phyloP scores from a whole-genome alignment of 2,888 invertebrate genomes.

The Hirtodrosophila alboralis region DNA sequence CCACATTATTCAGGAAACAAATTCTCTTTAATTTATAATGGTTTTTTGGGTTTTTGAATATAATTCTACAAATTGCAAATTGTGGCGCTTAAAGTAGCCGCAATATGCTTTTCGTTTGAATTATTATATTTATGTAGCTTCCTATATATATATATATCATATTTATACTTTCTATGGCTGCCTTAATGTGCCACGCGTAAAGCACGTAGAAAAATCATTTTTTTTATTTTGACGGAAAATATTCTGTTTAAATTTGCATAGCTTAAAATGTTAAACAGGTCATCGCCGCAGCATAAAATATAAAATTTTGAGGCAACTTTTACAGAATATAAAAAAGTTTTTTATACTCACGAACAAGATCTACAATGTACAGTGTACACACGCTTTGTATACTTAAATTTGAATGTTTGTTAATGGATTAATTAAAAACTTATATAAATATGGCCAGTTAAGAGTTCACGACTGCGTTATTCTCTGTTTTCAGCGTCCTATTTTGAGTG shows the following conservation, averaged over 20 bases:
- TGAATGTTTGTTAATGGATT: background rate
- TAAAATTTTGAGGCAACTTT: conserved; percentile 26
- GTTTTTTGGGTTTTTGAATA: too few relatives aligned
- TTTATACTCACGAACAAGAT: conserved; percentile 7
- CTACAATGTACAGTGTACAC: background rate
- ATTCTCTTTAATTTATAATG: too few relatives aligned
- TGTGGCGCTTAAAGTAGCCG: too few relatives aligned
- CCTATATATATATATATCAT: conserved; percentile 1
- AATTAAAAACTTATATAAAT: too few relatives aligned
- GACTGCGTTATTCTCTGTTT: too few relatives aligned
- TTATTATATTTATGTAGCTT: conserved; percentile 6
- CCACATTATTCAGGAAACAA: too few relatives aligned
- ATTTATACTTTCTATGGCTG: background rate
- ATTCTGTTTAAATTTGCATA: conserved; percentile 30
- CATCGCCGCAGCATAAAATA: background rate
- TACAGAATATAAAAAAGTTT: conserved; percentile 26
- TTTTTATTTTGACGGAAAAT: conserved; percentile 14
- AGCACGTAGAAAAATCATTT: conserved; percentile 20
- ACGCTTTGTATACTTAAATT: background rate
- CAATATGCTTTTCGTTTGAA: too few relatives aligned
- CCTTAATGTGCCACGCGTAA: background rate
- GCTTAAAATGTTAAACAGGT: conserved; percentile 13
- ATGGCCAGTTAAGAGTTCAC: too few relatives aligned
- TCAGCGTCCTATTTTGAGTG: too few relatives aligned
- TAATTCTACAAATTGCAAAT: too few relatives aligned